Base-by-base conservation (phyloP, 2,797 vertebrate species). In the Knipowitschia caucasica region DNA sequence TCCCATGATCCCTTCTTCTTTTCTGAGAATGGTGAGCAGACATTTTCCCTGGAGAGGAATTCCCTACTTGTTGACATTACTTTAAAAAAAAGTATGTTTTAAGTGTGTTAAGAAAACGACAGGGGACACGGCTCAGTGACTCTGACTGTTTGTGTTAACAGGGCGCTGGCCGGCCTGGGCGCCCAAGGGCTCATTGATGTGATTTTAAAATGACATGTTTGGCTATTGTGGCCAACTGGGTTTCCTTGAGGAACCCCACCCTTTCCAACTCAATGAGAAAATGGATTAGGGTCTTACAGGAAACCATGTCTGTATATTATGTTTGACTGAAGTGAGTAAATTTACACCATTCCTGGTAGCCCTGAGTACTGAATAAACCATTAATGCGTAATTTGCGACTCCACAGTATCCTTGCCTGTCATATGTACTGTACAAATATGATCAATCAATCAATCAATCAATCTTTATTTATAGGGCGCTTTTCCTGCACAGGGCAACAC, bases 111-210 rank as follows among this genome's bases (percentile, higher is more conserved):
- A 87, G 85, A 84, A 82, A 74, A 79, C 50, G 82, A 78, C 80
- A 73, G 53, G 80, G 84, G 86, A 89, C 77, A 88, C 43, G 83
- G 80, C 71, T 87, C 79, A 71, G 77, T 89, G 88, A 82, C 81
- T 88, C 73, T 82, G 82, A 89, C 84, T 88, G 85, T 88, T 82
- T 86, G 67, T 88, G 85, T 88, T 89, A 88, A 86, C 84, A 84
- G 79, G 73, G 56, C 67, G 68, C 77, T 61, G 69, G 67, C 77
- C 59, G 67, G 75, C 73, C 56, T 77, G 14, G 29, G 50, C 71
- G 69, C 54, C 58, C 69, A 55, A 61, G 33, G 30, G 67, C 69
- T 70, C 69, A 64, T 36, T 45, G 52, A 73, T 65, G 27, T 73
- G 53, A 71, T 84, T 83, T 86, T 64, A 62, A 60, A 69, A 74